phyloP scores from a whole-genome alignment of 1,140 invertebrate species.

The Druon quercuslanigerum region DNA sequence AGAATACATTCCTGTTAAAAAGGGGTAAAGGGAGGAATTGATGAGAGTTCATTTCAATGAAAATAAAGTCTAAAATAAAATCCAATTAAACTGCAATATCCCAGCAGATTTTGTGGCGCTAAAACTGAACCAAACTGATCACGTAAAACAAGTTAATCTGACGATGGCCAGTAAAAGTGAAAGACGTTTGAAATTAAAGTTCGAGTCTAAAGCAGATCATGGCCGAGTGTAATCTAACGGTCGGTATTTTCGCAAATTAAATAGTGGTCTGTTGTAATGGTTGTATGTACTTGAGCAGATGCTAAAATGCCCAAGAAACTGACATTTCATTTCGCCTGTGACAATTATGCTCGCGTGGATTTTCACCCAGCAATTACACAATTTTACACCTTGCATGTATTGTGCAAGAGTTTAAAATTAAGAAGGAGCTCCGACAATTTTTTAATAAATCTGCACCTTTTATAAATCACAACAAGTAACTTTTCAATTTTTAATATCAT shows the following conservation, averaged over 20 bases:
- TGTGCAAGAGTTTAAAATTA: slow-evolving; percentile 35
- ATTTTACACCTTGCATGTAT: slow-evolving; percentile 48
- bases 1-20: no score
- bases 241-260: neutral
- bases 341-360: slow-evolving; percentile 34
- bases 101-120: no score
- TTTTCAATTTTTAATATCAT: neutral
- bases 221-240: slow-evolving; percentile 1
- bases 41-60: no score
- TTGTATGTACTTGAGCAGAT: neutral
- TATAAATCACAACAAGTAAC: neutral
- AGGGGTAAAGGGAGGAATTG: no score
- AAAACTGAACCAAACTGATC: no score
- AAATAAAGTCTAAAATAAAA: no score
- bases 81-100: no score
- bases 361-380: slow-evolving; percentile 48
- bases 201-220: neutral
- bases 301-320: neutral
- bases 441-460: neutral
- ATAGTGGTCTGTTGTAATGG: no score
- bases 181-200: slow-evolving; percentile 2
- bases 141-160: no score
- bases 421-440: neutral
- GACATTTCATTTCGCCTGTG: slow-evolving; percentile 2
- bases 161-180: neutral